Evolutionary conservation across 1,140 invertebrate genomes (phyloP), one percentile per base, ranked within the genome.

Genomic region (Drosophila ironensis): DNA sequence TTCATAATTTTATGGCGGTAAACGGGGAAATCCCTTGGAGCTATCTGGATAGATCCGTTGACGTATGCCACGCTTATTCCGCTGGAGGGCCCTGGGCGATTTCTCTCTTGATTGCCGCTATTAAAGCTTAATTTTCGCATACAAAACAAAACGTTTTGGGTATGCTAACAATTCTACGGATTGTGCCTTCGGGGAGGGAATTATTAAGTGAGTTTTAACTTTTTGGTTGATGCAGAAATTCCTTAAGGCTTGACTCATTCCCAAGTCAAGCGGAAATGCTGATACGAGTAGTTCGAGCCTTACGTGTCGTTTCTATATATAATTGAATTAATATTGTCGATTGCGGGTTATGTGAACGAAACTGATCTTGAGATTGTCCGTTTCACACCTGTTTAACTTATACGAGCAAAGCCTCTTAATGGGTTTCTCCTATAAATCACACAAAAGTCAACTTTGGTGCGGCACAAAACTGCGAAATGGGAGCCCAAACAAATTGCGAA

Each of bases 1-100:
- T 45, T 11, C 2, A 27, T 66, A 20, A 63, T 44, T 61, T 63
- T 28, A 25, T 63, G 19, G 25, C 11, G 9, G 42, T 48, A 57
- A 53, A 44, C 35, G 52, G 67, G 67, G 67, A 71, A 71, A 61
- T 60, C 68, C 68, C 68, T 47, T 52, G 8, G 9, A 69, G 68
- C 38, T 28, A 47, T 50, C 5, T 35, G 25, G 38, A 37, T 59
- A 38, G 56, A 60, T 33, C 44, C 44, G 66, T 70, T 70, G 66
- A 70, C 66, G 66, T 70, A 38, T 70, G 66, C 44, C 66, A 70
- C 66, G 66, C 66, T 69, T 70, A 70, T 70, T n/a, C 16, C 44
- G 7, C n/a, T n/a, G 16, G 2, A 16, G 25, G 7, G 24, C 66
- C 52, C 19, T 6, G 19, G 64, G 63, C 27, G 5, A 38, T 30